phyloP scores from a whole-genome alignment of 1,140 invertebrate genomes.

The Amyelois transitella region DNA sequence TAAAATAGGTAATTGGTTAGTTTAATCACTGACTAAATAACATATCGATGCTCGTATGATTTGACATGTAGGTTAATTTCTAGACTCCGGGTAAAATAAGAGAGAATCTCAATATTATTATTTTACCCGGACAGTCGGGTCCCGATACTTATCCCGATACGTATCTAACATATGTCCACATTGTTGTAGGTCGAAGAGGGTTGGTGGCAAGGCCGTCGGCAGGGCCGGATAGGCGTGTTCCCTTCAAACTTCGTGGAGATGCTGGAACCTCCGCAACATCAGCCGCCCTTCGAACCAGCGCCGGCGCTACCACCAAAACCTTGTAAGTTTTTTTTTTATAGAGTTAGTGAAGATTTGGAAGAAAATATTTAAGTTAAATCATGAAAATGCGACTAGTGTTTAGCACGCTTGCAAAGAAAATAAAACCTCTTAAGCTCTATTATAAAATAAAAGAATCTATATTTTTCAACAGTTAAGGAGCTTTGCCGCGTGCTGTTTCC shows the following conservation, averaged over 20 bases:
- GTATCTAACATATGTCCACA: neutral
- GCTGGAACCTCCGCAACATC: conserved; percentile 67
- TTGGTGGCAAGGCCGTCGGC: conserved; percentile 90
- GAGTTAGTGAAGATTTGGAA: neutral
- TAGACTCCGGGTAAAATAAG: too few relatives aligned
- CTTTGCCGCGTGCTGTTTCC: conserved; percentile 90
- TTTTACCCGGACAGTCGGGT: too few relatives aligned
- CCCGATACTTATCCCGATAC: too few relatives aligned
- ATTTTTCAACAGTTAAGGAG: conserved; percentile 74
- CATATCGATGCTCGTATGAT: too few relatives aligned
- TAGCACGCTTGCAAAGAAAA: too few relatives aligned
- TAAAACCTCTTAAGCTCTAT: neutral
- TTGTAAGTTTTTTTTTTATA: conserved; percentile 38
- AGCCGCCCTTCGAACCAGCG: conserved; percentile 54
- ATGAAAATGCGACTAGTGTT: too few relatives aligned
- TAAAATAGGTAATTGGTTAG: too few relatives aligned
- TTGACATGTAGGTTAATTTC: too few relatives aligned
- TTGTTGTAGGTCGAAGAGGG: conserved; percentile 87
- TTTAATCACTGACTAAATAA: too few relatives aligned
- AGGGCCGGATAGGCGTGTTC: conserved; percentile 88
- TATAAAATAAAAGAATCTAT: neutral
- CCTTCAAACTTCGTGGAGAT: conserved; percentile 95
- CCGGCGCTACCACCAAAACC: conserved; percentile 79
- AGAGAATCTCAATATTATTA: too few relatives aligned
- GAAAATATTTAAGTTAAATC: too few relatives aligned